Conservation (phyloP, 2,113 vertebrate species). For the Oncorhynchus gorbuscha region DNA sequence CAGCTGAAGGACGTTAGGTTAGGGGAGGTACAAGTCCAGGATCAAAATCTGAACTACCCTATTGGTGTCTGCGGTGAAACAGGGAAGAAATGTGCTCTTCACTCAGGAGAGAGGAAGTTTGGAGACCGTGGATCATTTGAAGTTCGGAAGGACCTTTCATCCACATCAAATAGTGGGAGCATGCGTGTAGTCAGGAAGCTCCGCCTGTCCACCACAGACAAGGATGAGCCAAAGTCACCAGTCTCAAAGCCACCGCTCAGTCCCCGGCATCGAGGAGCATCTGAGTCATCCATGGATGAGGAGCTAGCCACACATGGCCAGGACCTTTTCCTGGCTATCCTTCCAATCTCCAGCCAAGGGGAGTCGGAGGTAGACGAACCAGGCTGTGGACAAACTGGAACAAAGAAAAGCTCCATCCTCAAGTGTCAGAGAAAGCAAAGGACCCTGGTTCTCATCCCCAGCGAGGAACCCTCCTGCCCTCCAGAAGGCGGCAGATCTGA, state of each 20-base stretch:
- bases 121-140: slow-evolving; percentile 56
- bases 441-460: slow-evolving; percentile 53
- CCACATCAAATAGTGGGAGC: slow-evolving; percentile 46
- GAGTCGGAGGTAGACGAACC: slow-evolving; percentile 68
- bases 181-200: slow-evolving; percentile 65
- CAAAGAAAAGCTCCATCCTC: slow-evolving; percentile 32
- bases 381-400: slow-evolving; percentile 31
- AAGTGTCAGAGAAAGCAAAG: slow-evolving; percentile 57
- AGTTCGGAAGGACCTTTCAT: slow-evolving; percentile 56
- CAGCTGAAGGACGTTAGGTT: slow-evolving; percentile 44
- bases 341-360: slow-evolving; percentile 61
- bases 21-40: slow-evolving; percentile 64
- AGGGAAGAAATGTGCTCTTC: slow-evolving; percentile 68
- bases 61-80: slow-evolving; percentile 63
- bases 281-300: slow-evolving; percentile 69
- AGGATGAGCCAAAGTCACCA: slow-evolving; percentile 49
- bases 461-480: slow-evolving; percentile 60
- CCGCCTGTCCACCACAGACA: slow-evolving; percentile 60
- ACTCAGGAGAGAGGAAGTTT: slow-evolving; percentile 62
- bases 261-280: slow-evolving; percentile 41
- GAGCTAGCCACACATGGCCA: slow-evolving; percentile 59
- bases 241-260: slow-evolving; percentile 37
- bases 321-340: slow-evolving; percentile 65
- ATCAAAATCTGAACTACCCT: slow-evolving; percentile 65
- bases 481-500: slow-evolving; percentile 33